These are phyloP conservation scores for Schizopygopsis malacanthus DNA, from an alignment of 2,797 vertebrate species.

Conservation along the genomic window DNA sequence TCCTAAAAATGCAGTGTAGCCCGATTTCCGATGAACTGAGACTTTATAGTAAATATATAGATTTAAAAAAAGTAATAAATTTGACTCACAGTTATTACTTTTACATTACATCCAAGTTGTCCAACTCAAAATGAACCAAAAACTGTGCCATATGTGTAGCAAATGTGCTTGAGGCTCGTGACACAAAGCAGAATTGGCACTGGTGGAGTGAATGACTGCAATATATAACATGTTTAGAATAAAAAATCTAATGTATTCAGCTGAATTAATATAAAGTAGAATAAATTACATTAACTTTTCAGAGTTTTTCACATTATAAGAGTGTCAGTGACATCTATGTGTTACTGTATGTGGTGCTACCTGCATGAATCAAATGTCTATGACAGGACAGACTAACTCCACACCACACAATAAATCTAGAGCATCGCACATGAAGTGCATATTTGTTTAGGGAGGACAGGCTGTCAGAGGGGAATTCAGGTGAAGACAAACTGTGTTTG, in stretches of 20 bases:
- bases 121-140: background rate
- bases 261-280: background rate
- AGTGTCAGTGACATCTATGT: background rate
- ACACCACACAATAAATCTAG: conserved; percentile 35
- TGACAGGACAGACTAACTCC: conserved; percentile 5
- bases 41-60: too few species aligned
- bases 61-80: background rate
- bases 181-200: background rate
- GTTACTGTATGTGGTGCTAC: conserved; percentile 9
- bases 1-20: too few species aligned
- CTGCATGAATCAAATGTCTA: conserved; percentile 24
- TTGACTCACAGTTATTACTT: background rate
- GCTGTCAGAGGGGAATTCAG: conserved; percentile 53
- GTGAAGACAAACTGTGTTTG: conserved; percentile 60
- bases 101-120: background rate
- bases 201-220: background rate
- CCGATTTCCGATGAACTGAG: too few species aligned
- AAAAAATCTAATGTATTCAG: background rate
- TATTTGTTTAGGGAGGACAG: conserved; percentile 60
- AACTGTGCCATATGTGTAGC: background rate
- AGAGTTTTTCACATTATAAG: background rate
- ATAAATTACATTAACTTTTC: background rate
- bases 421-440: conserved; percentile 28
- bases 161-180: background rate
- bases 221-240: background rate